phyloP scores from a whole-genome alignment of 2,888 invertebrate species.

The Sphaerophoria rueppellii region DNA sequence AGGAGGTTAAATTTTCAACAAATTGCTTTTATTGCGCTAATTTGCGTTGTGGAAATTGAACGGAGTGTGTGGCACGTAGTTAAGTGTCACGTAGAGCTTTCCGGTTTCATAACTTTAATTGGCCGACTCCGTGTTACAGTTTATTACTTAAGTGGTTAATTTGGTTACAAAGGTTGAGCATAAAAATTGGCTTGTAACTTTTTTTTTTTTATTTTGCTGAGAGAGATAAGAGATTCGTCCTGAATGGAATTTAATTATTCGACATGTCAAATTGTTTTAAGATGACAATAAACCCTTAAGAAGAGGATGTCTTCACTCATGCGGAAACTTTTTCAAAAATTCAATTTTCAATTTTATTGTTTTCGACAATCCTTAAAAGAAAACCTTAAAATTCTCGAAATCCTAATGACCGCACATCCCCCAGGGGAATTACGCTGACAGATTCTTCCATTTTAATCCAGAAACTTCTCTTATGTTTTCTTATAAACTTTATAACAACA shows the following conservation, averaged over 20 bases:
- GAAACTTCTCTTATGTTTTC: constrained; percentile 19
- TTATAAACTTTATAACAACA: background rate
- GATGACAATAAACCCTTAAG: background rate
- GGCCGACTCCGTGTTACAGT: constrained; percentile 26
- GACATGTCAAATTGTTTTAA: background rate
- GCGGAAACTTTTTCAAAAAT: constrained; percentile 27
- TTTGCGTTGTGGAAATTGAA: constrained; percentile 1
- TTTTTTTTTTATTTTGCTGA: no score
- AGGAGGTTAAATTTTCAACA: constrained; percentile 48
- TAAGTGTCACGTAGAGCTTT: constrained; percentile 39
- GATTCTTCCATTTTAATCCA: constrained; percentile 12
- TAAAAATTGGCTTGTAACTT: no score
- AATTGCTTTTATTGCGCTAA: constrained; percentile 68
- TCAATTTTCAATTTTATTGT: constrained; percentile 51
- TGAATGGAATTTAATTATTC: background rate
- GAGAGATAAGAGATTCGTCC: no score
- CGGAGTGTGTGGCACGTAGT: constrained; percentile 42
- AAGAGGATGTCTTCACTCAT: background rate
- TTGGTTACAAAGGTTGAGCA: background rate
- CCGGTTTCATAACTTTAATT: constrained; percentile 42
- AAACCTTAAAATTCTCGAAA: constrained; percentile 54
- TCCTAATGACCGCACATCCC: constrained; percentile 52
- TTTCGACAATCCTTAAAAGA: constrained; percentile 17
- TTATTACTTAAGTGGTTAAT: constrained; percentile 61
- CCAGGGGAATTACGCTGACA: constrained; percentile 12